Evolutionary conservation across 2,113 vertebrate species (phyloP).

Genomic region (zebrafish (Danio rerio)): DNA sequence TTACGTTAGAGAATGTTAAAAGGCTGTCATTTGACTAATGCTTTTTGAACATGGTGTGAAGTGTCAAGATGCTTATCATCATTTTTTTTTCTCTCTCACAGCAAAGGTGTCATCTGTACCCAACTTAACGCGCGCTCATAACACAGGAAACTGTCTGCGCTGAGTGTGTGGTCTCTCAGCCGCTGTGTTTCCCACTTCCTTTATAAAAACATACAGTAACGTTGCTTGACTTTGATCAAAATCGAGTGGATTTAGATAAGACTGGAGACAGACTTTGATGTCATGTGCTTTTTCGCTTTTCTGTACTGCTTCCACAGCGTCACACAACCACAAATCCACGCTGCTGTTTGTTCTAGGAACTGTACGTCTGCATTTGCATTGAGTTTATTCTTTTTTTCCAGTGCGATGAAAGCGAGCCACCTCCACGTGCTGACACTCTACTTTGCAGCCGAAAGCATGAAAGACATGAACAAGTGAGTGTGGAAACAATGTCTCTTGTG

Average conservation of each 20-base stretch:
- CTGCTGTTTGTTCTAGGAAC: not conserved
- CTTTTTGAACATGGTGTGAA: not conserved
- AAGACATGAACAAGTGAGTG: slow-evolving; percentile 88
- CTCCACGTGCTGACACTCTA: slow-evolving; percentile 84
- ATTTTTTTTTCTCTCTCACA: not conserved
- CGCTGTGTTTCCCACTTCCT: slow-evolving; percentile 1
- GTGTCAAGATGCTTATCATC: not conserved
- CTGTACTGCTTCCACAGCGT: not conserved
- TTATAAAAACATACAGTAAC: not conserved
- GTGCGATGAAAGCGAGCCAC: slow-evolving; percentile 86
- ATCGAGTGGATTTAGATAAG: not conserved
- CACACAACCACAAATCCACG: not conserved
- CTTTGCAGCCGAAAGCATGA: slow-evolving; percentile 84
- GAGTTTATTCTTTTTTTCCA: slow-evolving; percentile 54
- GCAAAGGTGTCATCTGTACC: not conserved
- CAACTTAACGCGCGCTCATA: not conserved
- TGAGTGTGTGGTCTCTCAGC: not conserved
- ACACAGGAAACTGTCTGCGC: slow-evolving; percentile 6
- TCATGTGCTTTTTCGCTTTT: not conserved
- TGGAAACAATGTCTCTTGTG: not conserved
- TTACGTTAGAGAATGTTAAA: not conserved
- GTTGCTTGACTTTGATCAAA: not conserved
- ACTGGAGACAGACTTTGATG: not conserved
- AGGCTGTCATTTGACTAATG: not conserved
- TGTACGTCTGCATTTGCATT: not conserved